Evolutionary conservation across 2,888 invertebrate genomes (phyloP), one percentile per base, ranked within the genome.

Genomic region (Cyrtodaria siliqua): DNA sequence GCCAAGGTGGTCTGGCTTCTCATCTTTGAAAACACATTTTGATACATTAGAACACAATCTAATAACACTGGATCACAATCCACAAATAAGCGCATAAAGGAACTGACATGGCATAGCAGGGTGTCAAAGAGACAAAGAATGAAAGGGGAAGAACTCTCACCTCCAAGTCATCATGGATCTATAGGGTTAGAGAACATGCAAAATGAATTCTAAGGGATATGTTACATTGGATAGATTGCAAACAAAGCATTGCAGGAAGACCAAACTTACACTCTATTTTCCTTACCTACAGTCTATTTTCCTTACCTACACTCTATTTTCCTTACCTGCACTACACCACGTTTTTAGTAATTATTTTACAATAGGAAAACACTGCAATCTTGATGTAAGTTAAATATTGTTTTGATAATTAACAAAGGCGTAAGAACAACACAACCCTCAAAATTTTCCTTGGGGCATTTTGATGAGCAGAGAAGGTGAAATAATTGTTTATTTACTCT

Each of bases 301-400:
- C 4, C 12, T 8, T 33, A 33, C 12, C 4, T 93, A 96, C 96
- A 94, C 96, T 96, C 94, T 95, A 95, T 71, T 95, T 94, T 89
- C 95, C 95, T 84, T 95, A 94, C 85, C 95, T 95, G 90, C 95
- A 95, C 88, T 93, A 94, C 66, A 94, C 91, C 79, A 93, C 93
- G 88, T 94, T 94, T 86, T 94, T 92, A 72, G 94, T 93, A 93
- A 95, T 89, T 93, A 95, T 96, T 76, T 96, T 93, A 85, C 95
- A 94, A 90, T 96, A 94, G 83, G 96, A 96, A 44, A n/a, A n/a
- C n/a, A n/a, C n/a, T n/a, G n/a, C n/a, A n/a, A n/a, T n/a, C n/a
- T n/a, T n/a, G n/a, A n/a, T n/a, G n/a, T n/a, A n/a, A n/a, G n/a
- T n/a, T n/a, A n/a, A n/a, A n/a, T n/a, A n/a, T n/a, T n/a, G n/a